Conservation (phyloP, 2,797 vertebrate genomes). For the Anguilla megastoma region DNA sequence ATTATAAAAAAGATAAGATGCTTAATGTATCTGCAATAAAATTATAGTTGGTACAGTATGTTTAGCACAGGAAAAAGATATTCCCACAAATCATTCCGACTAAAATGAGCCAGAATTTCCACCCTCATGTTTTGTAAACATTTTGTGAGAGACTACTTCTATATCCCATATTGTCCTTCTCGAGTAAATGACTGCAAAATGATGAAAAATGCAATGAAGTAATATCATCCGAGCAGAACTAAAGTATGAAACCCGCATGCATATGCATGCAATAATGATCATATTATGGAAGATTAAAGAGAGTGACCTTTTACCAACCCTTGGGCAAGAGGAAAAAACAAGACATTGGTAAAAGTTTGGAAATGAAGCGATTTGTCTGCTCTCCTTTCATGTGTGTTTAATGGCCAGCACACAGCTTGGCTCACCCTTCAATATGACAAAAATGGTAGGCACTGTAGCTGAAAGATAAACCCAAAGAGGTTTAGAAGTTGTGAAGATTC, state of each 20-base stretch:
- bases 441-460: conserved; percentile 38
- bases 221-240: neutral
- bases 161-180: neutral
- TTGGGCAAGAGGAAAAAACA: conserved; percentile 30
- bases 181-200: neutral
- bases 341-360: conserved; percentile 31
- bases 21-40: neutral
- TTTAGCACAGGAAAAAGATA: neutral
- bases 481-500: conserved; percentile 55
- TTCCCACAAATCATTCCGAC: neutral
- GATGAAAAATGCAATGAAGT: neutral
- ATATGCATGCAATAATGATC: conserved; percentile 64
- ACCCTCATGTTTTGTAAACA: neutral
- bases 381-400: conserved; percentile 15
- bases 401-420: conserved; percentile 7
- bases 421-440: neutral
- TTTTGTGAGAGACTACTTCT: neutral
- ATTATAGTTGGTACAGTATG: too few relatives aligned
- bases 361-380: conserved; percentile 36
- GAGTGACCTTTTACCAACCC: conserved; percentile 66
- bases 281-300: conserved; percentile 71
- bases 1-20: neutral
- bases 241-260: conserved; percentile 27
- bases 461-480: conserved; percentile 47
- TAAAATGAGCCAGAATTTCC: neutral